A percentile compares a stretch with the other conserved stretches of the same genome.
These are phyloP conservation scores for Pseudomyrmex gracilis DNA, from an alignment of 1,140 invertebrate species.

Conservation along the genomic window DNA sequence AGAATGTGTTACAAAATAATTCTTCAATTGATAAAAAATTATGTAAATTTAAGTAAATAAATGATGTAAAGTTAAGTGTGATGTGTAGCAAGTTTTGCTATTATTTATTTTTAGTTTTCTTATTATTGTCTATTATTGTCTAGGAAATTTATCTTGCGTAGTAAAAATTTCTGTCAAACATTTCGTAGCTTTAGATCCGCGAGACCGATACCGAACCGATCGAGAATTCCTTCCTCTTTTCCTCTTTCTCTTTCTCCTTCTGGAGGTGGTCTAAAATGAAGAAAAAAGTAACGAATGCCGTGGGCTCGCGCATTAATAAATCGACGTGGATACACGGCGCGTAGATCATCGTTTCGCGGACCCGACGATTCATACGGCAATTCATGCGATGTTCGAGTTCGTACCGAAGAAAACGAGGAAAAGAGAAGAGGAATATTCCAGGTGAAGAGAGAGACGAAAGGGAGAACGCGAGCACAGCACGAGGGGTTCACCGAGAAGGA, in stretches of 20 bases:
- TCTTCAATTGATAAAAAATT: too few relatives aligned
- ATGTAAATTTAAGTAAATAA: too few relatives aligned
- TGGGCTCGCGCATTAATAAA: constrained; percentile 78
- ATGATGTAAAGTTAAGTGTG: too few relatives aligned
- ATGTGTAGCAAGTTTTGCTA: too few relatives aligned
- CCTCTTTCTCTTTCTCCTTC: constrained; percentile 21
- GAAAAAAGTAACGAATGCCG: constrained; percentile 73
- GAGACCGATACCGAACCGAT: constrained; percentile 56
- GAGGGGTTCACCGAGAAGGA: constrained; percentile 34
- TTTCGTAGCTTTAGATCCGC: constrained; percentile 40
- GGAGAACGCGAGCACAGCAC: constrained; percentile 13
- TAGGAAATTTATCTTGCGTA: too few relatives aligned
- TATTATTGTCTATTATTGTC: too few relatives aligned
- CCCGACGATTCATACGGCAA: constrained; percentile 64
- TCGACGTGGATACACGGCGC: constrained; percentile 71
- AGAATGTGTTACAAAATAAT: too few relatives aligned
- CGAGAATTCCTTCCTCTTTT: constrained; percentile 7
- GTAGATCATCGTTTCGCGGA: constrained; percentile 80
- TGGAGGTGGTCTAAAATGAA: constrained; percentile 39
- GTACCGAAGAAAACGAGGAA: neutral
- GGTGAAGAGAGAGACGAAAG: constrained; percentile 17
- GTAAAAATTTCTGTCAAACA: constrained; percentile 3
- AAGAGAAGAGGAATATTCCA: constrained; percentile 3
- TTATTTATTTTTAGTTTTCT: too few relatives aligned
- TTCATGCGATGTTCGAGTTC: constrained; percentile 59